Conservation (phyloP, 1,140 invertebrate species). For the Drosophila seguyi region DNA sequence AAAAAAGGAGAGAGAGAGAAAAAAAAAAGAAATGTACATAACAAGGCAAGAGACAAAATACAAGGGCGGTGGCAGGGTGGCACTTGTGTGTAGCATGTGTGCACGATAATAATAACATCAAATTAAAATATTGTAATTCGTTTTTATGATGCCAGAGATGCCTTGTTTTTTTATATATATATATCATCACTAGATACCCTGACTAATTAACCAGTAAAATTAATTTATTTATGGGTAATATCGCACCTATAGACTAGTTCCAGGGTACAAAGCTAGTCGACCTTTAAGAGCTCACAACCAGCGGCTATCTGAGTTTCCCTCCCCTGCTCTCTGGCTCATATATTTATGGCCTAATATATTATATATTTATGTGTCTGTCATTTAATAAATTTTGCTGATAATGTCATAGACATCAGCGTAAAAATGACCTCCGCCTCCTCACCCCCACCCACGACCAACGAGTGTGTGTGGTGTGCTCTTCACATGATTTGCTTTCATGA, state of each 20-base stretch:
- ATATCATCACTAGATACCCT: background rate
- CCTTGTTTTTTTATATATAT: background rate
- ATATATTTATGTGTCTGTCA: conserved; percentile 69
- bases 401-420: conserved; percentile 67
- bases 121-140: conserved; percentile 67
- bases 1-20: background rate
- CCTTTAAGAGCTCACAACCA: too few species aligned
- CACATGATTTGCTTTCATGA: conserved; percentile 50
- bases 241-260: too few species aligned
- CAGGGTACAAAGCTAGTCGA: conserved; percentile 16
- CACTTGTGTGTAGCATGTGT: conserved; percentile 14
- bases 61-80: background rate
- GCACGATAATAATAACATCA: conserved; percentile 60
- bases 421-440: conserved; percentile 51
- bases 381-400: conserved; percentile 69
- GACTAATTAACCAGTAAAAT: background rate
- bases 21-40: conserved; percentile 10
- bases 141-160: conserved; percentile 35
- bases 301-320: conserved; percentile 12
- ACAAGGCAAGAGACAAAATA: conserved; percentile 1
- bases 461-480: conserved; percentile 8
- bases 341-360: conserved; percentile 67
- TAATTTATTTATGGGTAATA: background rate
- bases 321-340: background rate
- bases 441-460: background rate